These are phyloP conservation scores for Lampris incognitus DNA, from an alignment of 2,113 vertebrate genomes.

Conservation along the genomic window DNA sequence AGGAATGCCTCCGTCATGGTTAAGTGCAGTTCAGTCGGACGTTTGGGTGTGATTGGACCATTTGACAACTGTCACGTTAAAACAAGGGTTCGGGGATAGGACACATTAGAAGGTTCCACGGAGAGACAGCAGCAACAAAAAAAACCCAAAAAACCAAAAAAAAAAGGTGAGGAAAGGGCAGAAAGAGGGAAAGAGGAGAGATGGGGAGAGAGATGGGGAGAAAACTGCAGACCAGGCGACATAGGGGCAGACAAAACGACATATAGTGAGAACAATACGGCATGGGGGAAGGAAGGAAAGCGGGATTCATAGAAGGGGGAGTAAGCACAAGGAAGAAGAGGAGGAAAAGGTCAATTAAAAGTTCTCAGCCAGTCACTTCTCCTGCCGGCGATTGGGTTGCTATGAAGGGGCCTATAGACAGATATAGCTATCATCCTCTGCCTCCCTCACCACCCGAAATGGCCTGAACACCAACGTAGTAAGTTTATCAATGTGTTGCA, in stretches of 20 bases:
- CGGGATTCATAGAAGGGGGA: too few relatives aligned
- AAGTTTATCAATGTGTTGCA: background rate
- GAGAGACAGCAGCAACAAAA: too few relatives aligned
- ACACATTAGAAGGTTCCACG: too few relatives aligned
- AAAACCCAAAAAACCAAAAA: too few relatives aligned
- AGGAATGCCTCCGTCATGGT: slow-evolving; percentile 9
- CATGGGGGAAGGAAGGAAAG: background rate
- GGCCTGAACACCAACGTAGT: background rate
- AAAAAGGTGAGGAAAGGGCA: background rate
- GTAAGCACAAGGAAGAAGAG: background rate
- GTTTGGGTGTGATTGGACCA: slow-evolving; percentile 26
- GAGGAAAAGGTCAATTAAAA: background rate
- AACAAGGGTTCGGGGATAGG: background rate
- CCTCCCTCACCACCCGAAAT: slow-evolving; percentile 5
- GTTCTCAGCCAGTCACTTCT: background rate
- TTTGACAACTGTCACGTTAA: slow-evolving; percentile 42
- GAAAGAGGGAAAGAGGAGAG: background rate
- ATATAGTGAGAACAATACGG: too few relatives aligned
- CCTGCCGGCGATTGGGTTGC: background rate
- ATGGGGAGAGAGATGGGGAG: background rate
- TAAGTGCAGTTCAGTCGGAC: slow-evolving; percentile 36
- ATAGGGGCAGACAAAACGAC: too few relatives aligned
- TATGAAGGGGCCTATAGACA: background rate
- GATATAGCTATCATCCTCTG: background rate
- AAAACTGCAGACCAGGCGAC: too few relatives aligned